Percentiles rank a stretch among this genome's conserved stretches.
These are phyloP conservation scores for Lasioglossum morio DNA, from an alignment of 2,888 invertebrate species.

Conservation along the genomic window DNA sequence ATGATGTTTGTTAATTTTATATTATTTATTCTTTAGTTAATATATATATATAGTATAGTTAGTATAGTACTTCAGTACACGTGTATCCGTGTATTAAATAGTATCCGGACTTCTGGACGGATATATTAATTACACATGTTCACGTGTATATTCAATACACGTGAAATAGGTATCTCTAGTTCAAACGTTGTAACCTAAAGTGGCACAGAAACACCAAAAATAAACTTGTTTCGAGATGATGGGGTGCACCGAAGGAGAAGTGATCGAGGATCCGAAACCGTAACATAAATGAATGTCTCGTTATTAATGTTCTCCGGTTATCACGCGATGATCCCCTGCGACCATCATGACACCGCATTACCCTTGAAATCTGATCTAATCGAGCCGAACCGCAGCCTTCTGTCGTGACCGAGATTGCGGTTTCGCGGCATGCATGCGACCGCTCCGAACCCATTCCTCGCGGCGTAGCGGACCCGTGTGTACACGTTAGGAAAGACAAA, in stretches of 20 bases:
- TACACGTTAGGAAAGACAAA: slow-evolving; percentile 57
- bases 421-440: slow-evolving; percentile 50
- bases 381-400: slow-evolving; percentile 55
- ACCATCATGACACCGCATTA: slow-evolving; percentile 37
- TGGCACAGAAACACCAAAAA: neutral
- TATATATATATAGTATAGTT: too few species aligned
- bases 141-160: too few species aligned
- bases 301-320: neutral
- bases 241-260: neutral
- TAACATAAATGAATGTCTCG: neutral
- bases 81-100: too few species aligned
- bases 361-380: slow-evolving; percentile 64
- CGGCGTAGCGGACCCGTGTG: slow-evolving; percentile 9
- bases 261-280: neutral
- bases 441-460: slow-evolving; percentile 18
- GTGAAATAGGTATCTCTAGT: too few species aligned
- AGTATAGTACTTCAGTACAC: too few species aligned
- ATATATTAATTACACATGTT: too few species aligned
- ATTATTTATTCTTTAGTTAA: too few species aligned
- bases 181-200: too few species aligned
- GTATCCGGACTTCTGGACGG: too few species aligned
- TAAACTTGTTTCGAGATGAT: neutral
- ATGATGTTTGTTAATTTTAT: too few species aligned
- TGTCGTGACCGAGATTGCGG: slow-evolving; percentile 59
- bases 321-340: slow-evolving; percentile 28